Base-by-base conservation (phyloP, 2,888 invertebrate genomes). In the Cistogaster globosa region DNA sequence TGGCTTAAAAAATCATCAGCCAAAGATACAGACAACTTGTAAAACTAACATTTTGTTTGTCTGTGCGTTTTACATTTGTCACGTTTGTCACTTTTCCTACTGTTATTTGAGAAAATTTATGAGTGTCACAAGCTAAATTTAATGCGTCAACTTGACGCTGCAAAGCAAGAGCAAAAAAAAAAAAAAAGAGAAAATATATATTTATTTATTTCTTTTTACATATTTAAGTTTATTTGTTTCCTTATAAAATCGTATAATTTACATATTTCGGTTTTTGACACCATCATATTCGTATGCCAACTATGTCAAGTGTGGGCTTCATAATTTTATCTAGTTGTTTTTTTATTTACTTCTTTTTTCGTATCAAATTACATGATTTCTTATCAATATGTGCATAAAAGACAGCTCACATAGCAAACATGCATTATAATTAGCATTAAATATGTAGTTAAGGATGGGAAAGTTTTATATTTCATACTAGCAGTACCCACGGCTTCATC, bases 61-160 rank as follows among this genome's bases (percentile, higher is more conserved):
- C 65, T 32, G 69, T 20, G 26, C 36, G 12, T 51, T 53, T 38
- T 18, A 69, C 72, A 78, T 84, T 84, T 58, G 84, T 84, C 81
- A 84, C 84, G 77, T 81, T 74, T 81, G 84, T 74, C 84, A 81
- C 63, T 84, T 79, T 65, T 80, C 53, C 75, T 80, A 71, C 82
- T 80, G 48, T 48, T 62, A 72, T 60, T 76, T 57, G 76, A 36
- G 5, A 48, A 76, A 71, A 80, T 82, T 82, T 82, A 78, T 65
- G 51, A 74, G 53, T 82, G 65, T 63, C 63, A 62, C 48, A 18
- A 53, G 76, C 51, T 65, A 81, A 77, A 81, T 58, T 69, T 74
- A 77, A 81, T 68, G 76, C 81, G 81, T 81, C 81, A 81, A 84
- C 81, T 81, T 81, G 81, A 81, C 81, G 84, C 81, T 84, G 20